These are phyloP conservation scores for Epizoanthus fatuus DNA, from an alignment of 92 coral and sea anemone genomes.

Conservation along the genomic window DNA sequence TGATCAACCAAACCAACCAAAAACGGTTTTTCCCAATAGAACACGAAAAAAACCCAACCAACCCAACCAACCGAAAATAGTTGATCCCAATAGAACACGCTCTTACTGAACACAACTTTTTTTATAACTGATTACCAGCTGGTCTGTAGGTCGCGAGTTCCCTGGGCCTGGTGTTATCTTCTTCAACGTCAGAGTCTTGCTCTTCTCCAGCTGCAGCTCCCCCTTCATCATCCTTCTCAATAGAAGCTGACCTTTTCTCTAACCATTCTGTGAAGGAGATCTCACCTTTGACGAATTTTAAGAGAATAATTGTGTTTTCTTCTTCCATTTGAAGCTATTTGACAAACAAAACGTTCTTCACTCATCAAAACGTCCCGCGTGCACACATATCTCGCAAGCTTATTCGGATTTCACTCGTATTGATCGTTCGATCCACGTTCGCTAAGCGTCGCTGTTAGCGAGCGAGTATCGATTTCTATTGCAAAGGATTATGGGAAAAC, in stretches of 20 bases:
- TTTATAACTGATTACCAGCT: not conserved
- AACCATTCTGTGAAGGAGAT: slow-evolving; percentile 95
- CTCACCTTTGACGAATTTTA: slow-evolving; percentile 94
- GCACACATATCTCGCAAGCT: no score
- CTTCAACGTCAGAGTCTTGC: slow-evolving; percentile 25
- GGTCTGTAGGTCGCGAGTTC: not conserved
- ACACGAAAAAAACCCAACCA: no score
- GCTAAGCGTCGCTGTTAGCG: not conserved
- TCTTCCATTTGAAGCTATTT: slow-evolving; percentile 34
- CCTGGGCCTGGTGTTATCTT: not conserved
- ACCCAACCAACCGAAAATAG: no score
- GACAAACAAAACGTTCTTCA: not conserved
- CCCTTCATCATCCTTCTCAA: slow-evolving; percentile 25
- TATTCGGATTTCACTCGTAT: slow-evolving; percentile 13
- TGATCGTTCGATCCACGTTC: not conserved
- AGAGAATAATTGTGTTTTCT: slow-evolving; percentile 65
- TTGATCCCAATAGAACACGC: no score
- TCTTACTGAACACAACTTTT: no score
- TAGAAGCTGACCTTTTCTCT: slow-evolving; percentile 34
- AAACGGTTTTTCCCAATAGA: no score
- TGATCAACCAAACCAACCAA: no score
- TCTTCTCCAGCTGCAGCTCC: slow-evolving; percentile 2
- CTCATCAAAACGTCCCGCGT: no score
- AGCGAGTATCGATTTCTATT: not conserved
- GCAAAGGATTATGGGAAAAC: slow-evolving; percentile 54